These are phyloP conservation scores for Cryptus armator DNA, from an alignment of 2,888 invertebrate species.

Conservation along the genomic window DNA sequence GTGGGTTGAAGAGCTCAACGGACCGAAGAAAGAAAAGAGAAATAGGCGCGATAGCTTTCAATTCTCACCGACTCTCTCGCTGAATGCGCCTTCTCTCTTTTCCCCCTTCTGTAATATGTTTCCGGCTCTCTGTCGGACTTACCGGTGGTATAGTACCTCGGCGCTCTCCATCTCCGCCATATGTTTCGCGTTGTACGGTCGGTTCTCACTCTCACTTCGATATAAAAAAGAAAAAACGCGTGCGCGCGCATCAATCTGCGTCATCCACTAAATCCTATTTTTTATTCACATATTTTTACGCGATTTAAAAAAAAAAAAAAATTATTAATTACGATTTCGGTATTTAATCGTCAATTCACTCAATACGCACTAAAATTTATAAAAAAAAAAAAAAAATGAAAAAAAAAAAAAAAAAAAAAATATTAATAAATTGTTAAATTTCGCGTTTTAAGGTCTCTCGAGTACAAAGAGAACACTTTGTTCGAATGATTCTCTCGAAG, in stretches of 20 bases:
- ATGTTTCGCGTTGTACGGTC: conserved; percentile 26
- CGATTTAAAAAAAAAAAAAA: too few relatives aligned
- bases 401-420: too few relatives aligned
- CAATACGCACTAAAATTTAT: too few relatives aligned
- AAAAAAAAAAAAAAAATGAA: too few relatives aligned
- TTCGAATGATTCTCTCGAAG: background rate
- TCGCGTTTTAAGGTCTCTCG: too few relatives aligned
- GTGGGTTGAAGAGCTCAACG: conserved; percentile 11
- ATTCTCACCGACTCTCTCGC: conserved; percentile 26
- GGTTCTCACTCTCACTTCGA: conserved; percentile 7
- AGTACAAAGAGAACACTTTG: too few relatives aligned
- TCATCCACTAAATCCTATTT: too few relatives aligned
- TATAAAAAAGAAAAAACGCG: background rate
- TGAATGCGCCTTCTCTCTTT: background rate
- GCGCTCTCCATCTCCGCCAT: conserved; percentile 16
- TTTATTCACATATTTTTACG: too few relatives aligned
- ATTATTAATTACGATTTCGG: too few relatives aligned
- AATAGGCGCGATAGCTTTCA: conserved; percentile 46
- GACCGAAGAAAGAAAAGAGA: conserved; percentile 26
- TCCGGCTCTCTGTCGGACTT: background rate
- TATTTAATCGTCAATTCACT: too few relatives aligned
- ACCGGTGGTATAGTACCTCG: background rate
- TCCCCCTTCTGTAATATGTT: conserved; percentile 4
- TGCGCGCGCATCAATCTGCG: background rate
- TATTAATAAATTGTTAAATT: too few relatives aligned